Base-by-base conservation (phyloP, 2,888 invertebrate genomes). In the Ceriagrion tenellum region DNA sequence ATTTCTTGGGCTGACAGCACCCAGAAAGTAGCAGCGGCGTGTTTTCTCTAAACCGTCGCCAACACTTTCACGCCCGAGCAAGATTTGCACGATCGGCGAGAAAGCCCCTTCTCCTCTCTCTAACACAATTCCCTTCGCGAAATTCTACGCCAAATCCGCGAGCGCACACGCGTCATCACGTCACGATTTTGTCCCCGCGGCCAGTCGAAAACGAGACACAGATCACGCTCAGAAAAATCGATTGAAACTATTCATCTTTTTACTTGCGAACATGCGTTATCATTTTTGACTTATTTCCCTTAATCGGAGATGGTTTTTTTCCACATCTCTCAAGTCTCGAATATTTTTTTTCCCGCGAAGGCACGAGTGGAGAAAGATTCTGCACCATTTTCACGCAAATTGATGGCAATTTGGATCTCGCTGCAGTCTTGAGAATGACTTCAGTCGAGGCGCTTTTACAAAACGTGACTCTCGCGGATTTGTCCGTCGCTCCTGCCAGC, bases 31-130 rank as follows among this genome's bases (percentile, higher is more conserved):
- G 81, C 81, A 0, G 81, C 81, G 4, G 35, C 30, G 35, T 81
- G 81, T 81, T 81, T 81, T 81, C 81, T 35, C 81, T 81, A 81
- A 30, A 81, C 35, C 81, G 81, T 81, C 81, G 81, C 81, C 81
- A 81, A 81, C 81, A 81, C 81, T 81, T 81, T 81, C 81, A 81
- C 81, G 81, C 81, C 26, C 26, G 30, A 81, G 81, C n/a, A 81
- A 23, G 81, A 81, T 81, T 81, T 81, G 81, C 81, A 81, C 81
- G 81, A 81, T 13, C 81, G 35, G 13, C 81, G 81, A 35, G 81
- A 81, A 81, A 81, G 81, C 81, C 81, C 30, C 59, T 8, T 47
- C 47, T 4, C 47, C 47, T 47, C 47, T 47, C 47, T 81, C 30
- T 81, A 81, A 13, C 30, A 81, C 81, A 81, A 81, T 81, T 81